These are phyloP conservation scores for Pocillopora meandrina DNA, from an alignment of 92 coral and sea anemone genomes.

Conservation along the genomic window DNA sequence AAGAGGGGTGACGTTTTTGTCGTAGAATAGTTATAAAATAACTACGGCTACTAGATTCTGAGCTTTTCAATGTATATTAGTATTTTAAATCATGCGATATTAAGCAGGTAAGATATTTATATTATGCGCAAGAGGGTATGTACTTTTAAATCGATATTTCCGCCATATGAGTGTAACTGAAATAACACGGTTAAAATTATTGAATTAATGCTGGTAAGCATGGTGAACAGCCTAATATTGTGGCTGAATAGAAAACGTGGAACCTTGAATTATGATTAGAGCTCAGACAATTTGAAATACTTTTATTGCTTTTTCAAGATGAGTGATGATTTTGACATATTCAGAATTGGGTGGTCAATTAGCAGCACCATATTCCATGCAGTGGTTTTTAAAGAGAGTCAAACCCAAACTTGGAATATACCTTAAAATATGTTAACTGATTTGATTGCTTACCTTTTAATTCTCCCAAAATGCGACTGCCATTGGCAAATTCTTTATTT, in stretches of 20 bases:
- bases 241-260: background rate
- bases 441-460: background rate
- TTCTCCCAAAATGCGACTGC: background rate
- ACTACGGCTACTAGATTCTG: background rate
- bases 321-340: background rate
- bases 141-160: background rate
- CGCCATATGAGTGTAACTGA: background rate
- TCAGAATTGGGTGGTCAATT: background rate
- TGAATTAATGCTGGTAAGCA: background rate
- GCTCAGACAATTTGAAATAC: background rate
- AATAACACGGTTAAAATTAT: conserved; percentile 7
- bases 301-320: background rate
- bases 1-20: background rate
- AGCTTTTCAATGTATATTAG: conserved; percentile 26
- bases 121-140: conserved; percentile 4
- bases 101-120: conserved; percentile 39
- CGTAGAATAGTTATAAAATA: background rate
- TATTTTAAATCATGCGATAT: conserved; percentile 33
- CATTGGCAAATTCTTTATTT: background rate
- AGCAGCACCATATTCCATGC: background rate
- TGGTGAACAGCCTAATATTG: background rate
- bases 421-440: background rate
- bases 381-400: background rate
- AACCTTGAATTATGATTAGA: background rate
- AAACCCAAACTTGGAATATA: background rate